Evolutionary conservation across 2,797 vertebrate genomes (phyloP).

Genomic region (Euphonia xanthogaster): DNA sequence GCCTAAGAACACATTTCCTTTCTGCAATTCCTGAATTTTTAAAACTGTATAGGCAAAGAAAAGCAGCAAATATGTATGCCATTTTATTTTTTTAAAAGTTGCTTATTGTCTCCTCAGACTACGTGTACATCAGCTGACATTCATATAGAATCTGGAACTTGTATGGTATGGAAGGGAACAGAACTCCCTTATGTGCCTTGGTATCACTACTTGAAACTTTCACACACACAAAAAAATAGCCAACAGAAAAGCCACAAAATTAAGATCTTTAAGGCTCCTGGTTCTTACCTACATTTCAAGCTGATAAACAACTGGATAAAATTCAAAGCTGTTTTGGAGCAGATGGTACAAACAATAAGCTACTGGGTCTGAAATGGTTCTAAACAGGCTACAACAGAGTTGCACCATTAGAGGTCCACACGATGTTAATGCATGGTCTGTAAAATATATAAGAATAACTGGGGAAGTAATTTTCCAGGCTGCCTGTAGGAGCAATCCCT

Average conservation of each 20-base stretch:
- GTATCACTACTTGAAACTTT: background rate
- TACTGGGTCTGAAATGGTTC: background rate
- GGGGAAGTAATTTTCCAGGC: background rate
- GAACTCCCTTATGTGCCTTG: background rate
- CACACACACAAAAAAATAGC: accelerated
- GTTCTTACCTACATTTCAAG: background rate
- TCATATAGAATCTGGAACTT: background rate
- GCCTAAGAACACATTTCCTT: background rate
- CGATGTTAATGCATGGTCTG: background rate
- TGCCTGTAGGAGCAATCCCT: background rate
- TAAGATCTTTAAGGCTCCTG: background rate
- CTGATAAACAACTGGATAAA: background rate
- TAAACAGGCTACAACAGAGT: background rate
- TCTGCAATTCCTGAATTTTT: background rate
- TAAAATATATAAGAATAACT: background rate
- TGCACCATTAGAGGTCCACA: background rate
- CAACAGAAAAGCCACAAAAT: background rate
- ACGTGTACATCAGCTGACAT: accelerated
- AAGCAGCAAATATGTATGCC: background rate
- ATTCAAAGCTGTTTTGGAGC: background rate
- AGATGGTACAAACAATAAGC: background rate
- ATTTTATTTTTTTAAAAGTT: background rate
- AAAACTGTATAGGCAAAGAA: background rate
- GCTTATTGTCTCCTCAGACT: background rate
- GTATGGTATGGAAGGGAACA: background rate